Evolutionary conservation across 1,140 invertebrate species (phyloP).

Genomic region (Temnothorax longispinosus): DNA sequence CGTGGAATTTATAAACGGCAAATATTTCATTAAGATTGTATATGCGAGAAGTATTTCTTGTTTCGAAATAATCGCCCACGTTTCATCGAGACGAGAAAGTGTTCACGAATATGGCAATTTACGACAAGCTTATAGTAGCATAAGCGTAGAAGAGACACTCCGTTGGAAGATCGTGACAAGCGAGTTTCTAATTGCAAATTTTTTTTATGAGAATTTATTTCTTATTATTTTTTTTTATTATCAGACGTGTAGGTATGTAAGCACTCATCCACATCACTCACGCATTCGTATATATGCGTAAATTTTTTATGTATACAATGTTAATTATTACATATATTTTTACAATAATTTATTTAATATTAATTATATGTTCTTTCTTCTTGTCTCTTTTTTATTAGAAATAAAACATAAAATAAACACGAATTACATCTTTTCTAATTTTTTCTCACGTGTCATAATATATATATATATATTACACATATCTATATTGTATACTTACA

Average conservation of each 20-base stretch:
- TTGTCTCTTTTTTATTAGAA: not conserved
- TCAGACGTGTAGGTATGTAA: not conserved
- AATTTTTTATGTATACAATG: not conserved
- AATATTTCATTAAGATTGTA: not conserved
- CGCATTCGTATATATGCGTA: not conserved
- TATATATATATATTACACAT: too few species aligned
- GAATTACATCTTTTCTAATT: too few species aligned
- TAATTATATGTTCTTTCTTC: not conserved
- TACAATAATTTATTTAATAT: not conserved
- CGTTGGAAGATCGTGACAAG: not conserved
- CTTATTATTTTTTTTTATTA: not conserved
- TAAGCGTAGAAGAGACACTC: not conserved
- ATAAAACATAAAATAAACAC: not conserved
- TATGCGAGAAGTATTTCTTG: constrained; percentile 1
- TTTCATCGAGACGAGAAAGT: constrained; percentile 35
- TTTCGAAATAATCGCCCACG: constrained; percentile 34
- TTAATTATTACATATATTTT: too few species aligned
- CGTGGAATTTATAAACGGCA: not conserved
- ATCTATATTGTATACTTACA: too few species aligned
- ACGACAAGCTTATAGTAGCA: not conserved
- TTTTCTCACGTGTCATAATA: too few species aligned
- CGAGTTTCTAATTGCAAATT: not conserved
- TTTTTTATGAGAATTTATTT: not conserved
- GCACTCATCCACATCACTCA: not conserved
- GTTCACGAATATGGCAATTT: constrained; percentile 25